Percentiles rank a stretch among this genome's conserved stretches.
These are phyloP conservation scores for Podarcis muralis DNA, from an alignment of 2,113 vertebrate genomes.

Conservation along the genomic window DNA sequence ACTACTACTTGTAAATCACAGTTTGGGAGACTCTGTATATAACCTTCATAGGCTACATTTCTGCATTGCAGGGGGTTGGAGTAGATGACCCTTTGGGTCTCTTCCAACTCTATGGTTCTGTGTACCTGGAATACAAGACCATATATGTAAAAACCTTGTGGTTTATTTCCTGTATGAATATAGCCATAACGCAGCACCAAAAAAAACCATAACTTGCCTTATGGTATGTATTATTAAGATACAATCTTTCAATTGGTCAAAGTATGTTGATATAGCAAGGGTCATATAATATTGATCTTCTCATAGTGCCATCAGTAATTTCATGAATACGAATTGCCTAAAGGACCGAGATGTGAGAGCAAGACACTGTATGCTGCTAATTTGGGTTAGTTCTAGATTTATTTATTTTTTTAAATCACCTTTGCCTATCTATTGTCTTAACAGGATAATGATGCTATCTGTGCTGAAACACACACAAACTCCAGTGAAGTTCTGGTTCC, in stretches of 20 bases:
- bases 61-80: neutral
- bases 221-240: neutral
- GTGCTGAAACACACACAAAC: conserved; percentile 97
- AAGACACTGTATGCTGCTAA: neutral
- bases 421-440: conserved; percentile 38
- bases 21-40: neutral
- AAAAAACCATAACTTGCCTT: neutral
- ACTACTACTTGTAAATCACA: neutral
- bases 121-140: neutral
- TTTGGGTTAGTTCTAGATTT: conserved; percentile 22
- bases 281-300: neutral
- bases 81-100: neutral
- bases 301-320: neutral
- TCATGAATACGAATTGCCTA: neutral
- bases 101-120: too few relatives aligned
- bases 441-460: conserved; percentile 98
- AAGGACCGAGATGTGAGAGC: neutral
- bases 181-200: neutral
- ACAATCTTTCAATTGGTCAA: neutral
- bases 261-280: neutral
- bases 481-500: conserved; percentile 98
- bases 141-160: neutral
- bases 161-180: neutral
- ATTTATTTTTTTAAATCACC: too few relatives aligned
- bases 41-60: neutral